Evolutionary conservation across 2,797 vertebrate genomes (phyloP).

Genomic region (Muraenolepis orangiensis): DNA sequence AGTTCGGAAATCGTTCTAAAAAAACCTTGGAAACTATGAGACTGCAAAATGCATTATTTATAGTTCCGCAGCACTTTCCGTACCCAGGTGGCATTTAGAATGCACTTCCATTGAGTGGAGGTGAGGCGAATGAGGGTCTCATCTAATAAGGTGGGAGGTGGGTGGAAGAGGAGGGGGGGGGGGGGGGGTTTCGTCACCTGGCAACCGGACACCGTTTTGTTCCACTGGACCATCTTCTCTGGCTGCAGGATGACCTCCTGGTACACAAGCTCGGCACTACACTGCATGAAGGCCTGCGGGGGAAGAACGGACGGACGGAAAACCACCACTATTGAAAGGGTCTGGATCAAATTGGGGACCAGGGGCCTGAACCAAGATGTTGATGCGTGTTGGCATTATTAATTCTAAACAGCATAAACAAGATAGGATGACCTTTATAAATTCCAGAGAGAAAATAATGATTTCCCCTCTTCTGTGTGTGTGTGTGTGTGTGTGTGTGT

Average conservation of each 20-base stretch:
- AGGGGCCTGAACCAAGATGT: too few relatives aligned
- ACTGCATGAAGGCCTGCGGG: conserved; percentile 86
- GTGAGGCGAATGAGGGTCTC: neutral
- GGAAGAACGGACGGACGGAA: neutral
- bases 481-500: too few relatives aligned
- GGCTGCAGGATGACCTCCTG: conserved; percentile 96
- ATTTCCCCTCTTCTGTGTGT: too few relatives aligned
- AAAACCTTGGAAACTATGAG: too few relatives aligned
- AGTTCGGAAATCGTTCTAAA: too few relatives aligned
- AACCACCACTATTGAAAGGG: neutral
- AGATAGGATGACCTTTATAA: too few relatives aligned
- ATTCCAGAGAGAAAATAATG: too few relatives aligned
- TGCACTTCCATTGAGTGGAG: neutral
- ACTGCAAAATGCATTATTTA: too few relatives aligned
- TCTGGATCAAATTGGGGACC: neutral
- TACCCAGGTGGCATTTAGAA: neutral
- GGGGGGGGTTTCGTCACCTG: conserved; percentile 81
- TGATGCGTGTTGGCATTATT: too few relatives aligned
- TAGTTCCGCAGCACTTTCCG: too few relatives aligned
- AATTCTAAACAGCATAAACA: too few relatives aligned
- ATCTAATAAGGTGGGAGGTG: neutral
- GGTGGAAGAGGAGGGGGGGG: too few relatives aligned
- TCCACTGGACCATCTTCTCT: conserved; percentile 95
- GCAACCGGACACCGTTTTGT: conserved; percentile 86
- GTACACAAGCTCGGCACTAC: conserved; percentile 88